A percentile compares a stretch with the other conserved stretches of the same genome.
phyloP scores from a whole-genome alignment of 2,797 vertebrate species.

The Falco peregrinus region DNA sequence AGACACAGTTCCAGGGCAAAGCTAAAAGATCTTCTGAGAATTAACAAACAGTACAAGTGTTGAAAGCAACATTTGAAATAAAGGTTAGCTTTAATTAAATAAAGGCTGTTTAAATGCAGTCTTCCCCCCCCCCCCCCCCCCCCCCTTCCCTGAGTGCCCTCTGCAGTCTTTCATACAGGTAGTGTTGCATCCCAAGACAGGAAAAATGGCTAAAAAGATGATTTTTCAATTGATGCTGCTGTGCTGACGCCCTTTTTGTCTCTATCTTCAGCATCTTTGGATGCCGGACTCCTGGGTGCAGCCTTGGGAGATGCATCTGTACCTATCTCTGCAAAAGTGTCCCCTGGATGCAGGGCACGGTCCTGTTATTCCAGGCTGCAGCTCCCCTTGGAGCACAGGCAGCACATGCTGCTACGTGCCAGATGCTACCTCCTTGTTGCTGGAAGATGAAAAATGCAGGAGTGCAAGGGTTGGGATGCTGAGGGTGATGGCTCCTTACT shows the following conservation, averaged over 20 bases:
- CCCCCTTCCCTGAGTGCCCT: neutral
- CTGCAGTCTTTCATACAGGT: neutral
- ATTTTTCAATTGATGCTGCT: neutral
- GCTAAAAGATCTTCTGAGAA: neutral
- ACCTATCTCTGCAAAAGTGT: neutral
- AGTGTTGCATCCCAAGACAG: neutral
- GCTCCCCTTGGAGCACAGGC: neutral
- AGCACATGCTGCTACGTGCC: neutral
- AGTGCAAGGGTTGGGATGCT: neutral
- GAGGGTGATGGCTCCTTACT: neutral
- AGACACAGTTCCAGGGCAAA: neutral
- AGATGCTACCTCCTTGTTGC: rapidly evolving
- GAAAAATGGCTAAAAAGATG: neutral
- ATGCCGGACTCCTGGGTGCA: neutral
- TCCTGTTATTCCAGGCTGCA: neutral
- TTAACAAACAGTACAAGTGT: neutral
- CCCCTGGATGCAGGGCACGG: neutral
- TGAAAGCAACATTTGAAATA: conserved; percentile 20
- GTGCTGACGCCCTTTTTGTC: neutral
- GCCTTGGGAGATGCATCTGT: neutral
- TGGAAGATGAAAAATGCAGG: neutral
- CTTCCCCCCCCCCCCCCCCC: too few relatives aligned
- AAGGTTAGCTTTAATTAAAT: conserved; percentile 47
- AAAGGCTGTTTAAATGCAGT: neutral
- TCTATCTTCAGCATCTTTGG: neutral